Evolutionary conservation across 1,140 invertebrate genomes (phyloP), one percentile per base, ranked within the genome.

Genomic region (Monochamus saltuarius): DNA sequence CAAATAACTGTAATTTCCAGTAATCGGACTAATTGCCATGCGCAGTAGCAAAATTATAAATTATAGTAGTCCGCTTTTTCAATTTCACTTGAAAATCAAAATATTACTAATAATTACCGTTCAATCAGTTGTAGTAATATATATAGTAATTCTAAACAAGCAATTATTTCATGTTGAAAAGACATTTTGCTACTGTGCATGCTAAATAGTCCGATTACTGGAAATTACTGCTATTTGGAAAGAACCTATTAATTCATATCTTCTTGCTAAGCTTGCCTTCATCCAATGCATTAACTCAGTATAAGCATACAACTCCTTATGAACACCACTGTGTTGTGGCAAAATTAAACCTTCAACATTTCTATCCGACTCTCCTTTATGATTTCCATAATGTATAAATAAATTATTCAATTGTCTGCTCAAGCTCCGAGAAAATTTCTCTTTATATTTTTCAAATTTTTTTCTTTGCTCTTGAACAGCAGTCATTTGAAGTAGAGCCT

Each of bases 381-480:
- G 78, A 60, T 82, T 82, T 69, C 89, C 91, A 78, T 94, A 85
- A 80, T 96, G 92, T 73, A 96, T 94, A 62, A 97, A 95, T 38
- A 95, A 81, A 81, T 97, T 97, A 73, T 95, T 97, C 11, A 98
- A 79, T 78, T 97, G 92, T 37, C 92, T 82, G 37, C 87, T 87
- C 16, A 97, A 83, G 19, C 88, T 87, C 49, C 88, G 83, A 8
- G 91, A 89, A 77, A 97, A 95, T 77, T 89, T 89, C n/a, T 84
- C 84, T 73, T 88, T 88, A 59, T 90, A 85, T 77, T 92, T 94
- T 50, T 90, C 88, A 67, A 96, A 87, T 17, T 88, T 85, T 68
- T 90, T 89, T 73, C 89, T 86, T 75, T 97, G 93, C 77, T 97
- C 94, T 71, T 91, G 87, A 2, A 95, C 91, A 37, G 92, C 92